Evolutionary conservation across 1,140 invertebrate species (phyloP).

Genomic region (Drosophila fuyamai): DNA sequence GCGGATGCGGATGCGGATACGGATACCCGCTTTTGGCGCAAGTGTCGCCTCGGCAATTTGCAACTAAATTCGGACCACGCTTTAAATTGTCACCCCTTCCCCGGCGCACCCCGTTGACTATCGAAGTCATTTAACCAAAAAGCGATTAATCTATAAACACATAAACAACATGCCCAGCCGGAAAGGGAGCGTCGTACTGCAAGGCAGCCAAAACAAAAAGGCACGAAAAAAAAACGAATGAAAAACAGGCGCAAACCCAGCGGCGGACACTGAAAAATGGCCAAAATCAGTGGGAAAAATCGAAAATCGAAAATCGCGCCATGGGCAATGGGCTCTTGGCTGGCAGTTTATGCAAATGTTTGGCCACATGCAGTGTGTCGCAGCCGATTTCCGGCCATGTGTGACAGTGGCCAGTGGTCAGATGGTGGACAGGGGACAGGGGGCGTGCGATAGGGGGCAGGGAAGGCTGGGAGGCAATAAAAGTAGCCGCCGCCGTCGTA

Average conservation of each 20-base stretch:
- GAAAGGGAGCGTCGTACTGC: neutral
- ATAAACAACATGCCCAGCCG: conserved; percentile 76
- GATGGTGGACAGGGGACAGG: conserved; percentile 6
- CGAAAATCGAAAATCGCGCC: conserved; percentile 65
- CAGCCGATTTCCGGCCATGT: conserved; percentile 77
- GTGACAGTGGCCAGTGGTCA: conserved; percentile 62
- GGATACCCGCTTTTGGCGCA: neutral
- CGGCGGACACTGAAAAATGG: conserved; percentile 76
- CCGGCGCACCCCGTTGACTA: conserved; percentile 34
- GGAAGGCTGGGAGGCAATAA: conserved; percentile 60
- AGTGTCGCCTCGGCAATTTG: conserved; percentile 36
- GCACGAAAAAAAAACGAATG: conserved; percentile 3
- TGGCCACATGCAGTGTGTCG: conserved; percentile 79
- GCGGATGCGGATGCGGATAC: neutral
- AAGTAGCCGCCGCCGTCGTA: conserved; percentile 55
- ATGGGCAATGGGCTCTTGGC: conserved; percentile 22
- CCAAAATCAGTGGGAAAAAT: conserved; percentile 80
- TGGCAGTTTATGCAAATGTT: conserved; percentile 80
- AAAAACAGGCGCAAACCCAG: conserved; percentile 37
- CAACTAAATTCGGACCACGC: conserved; percentile 39
- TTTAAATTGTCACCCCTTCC: conserved; percentile 24
- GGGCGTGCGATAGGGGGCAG: neutral
- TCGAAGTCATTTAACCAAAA: conserved; percentile 82
- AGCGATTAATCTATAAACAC: conserved; percentile 84
- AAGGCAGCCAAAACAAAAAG: neutral